Conservation (phyloP, 2,888 invertebrate species). For the Cantharis rufa region DNA sequence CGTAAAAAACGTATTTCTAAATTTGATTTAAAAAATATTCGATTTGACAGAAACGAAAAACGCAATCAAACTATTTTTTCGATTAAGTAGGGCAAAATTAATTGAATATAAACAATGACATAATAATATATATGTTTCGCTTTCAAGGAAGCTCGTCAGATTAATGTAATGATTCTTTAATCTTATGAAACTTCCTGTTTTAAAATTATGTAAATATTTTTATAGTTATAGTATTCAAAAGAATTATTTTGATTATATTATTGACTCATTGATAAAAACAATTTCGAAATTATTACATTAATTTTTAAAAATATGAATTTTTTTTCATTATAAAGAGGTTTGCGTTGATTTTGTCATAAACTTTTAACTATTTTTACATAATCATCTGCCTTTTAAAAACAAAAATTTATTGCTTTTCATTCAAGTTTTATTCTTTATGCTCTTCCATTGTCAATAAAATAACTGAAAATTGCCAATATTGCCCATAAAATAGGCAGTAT, state of each 20-base stretch:
- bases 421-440: background rate
- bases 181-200: no score
- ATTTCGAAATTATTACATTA: background rate
- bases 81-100: no score
- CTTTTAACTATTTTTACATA: background rate
- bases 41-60: no score
- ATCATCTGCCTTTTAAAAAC: background rate
- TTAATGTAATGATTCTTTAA: no score
- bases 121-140: no score
- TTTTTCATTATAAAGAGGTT: background rate
- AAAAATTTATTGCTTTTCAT: background rate
- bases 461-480: background rate
- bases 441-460: background rate
- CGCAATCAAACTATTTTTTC: no score
- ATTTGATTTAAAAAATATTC: background rate
- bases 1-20: background rate
- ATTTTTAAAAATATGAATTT: background rate
- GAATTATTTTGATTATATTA: no score
- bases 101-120: no score
- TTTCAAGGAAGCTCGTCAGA: no score
- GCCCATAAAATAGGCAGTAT: background rate
- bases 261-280: background rate
- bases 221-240: no score
- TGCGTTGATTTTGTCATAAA: background rate
- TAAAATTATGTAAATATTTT: no score